phyloP scores from a whole-genome alignment of 2,888 invertebrate genomes.

The Macrostomum cliftonense region DNA sequence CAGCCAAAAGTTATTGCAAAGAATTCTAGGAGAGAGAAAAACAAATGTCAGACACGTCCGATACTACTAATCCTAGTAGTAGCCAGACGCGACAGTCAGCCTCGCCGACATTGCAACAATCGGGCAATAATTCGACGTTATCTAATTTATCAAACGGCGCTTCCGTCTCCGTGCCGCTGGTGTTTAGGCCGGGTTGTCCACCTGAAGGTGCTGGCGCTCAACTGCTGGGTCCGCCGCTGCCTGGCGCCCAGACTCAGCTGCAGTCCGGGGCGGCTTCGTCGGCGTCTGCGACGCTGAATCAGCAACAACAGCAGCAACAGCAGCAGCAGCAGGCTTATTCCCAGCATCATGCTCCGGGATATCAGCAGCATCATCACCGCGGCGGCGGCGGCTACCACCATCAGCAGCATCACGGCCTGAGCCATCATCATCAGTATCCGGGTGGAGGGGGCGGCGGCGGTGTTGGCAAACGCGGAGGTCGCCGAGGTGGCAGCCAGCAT shows the following conservation, averaged over 20 bases:
- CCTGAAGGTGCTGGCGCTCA: no score
- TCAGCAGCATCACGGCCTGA: neutral
- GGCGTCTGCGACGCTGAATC: no score
- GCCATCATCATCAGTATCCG: neutral
- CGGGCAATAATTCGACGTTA: neutral
- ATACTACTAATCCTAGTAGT: neutral
- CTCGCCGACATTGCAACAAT: neutral
- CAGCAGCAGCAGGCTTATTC: neutral
- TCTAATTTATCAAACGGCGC: neutral
- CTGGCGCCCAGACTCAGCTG: no score
- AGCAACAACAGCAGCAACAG: neutral
- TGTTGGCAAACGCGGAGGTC: neutral
- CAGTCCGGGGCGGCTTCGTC: neutral
- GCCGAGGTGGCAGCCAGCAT: neutral
- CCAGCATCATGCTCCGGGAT: neutral
- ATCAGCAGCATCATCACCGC: neutral
- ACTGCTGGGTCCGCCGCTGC: no score
- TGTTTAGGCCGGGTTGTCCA: no score
- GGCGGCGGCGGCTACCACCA: neutral
- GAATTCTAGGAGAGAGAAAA: no score
- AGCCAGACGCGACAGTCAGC: neutral
- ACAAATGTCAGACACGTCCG: slow-evolving; percentile 18
- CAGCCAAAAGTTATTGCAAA: no score
- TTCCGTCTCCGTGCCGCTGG: slow-evolving; percentile 1
- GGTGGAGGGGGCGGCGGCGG: no score